Evolutionary conservation across 1,140 invertebrate species (phyloP), one percentile per base, ranked within the genome.

Genomic region (Caenorhabditis inopinata): DNA sequence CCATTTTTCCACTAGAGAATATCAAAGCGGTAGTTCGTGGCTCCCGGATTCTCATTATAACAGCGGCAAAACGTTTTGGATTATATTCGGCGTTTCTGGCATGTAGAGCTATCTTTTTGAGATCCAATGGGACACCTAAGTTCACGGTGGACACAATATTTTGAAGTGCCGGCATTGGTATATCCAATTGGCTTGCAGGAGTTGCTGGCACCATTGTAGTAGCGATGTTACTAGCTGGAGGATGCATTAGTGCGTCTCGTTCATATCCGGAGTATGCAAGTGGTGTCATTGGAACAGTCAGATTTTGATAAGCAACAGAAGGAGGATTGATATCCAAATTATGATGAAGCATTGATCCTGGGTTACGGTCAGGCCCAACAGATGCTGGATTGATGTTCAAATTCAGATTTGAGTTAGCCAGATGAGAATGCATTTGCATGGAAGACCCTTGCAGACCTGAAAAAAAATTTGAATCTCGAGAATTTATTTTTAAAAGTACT

Each of bases 61-160:
- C 97, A 81, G 97, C 97, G 62, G 97, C 97, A 92, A 99, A 99
- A 89, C 97, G 93, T 90, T 99, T 99, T 29, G 97, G 97, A 91
- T 99, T 99, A 87, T 99, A 99, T 90, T 99, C 97, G 14, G 97
- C 97, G 91, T 99, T 99, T 90, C 97, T 92, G 0, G 97, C 97
- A 90, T 98, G 96, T 1, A 99, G 90, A 0, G 97, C 97, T 85
- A 99, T 99, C 90, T 96, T 97, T 87, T 97, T 97, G 45, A 97
- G 90, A 88, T 97, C 95, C 85, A 98, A 90, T 90, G 95, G 96
- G 88, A 88, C 85, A 83, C 86, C 86, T n/a, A 88, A 58, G 83
- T 89, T 88, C 23, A 88, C 87, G n/a, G 87, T 88, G 11, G 85
- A 87, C 16, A 88, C 87, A 79, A 88, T 89, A 75, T 88, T 88